Evolutionary conservation across 1,140 invertebrate genomes (phyloP).

Genomic region (Drosophila aff.): DNA sequence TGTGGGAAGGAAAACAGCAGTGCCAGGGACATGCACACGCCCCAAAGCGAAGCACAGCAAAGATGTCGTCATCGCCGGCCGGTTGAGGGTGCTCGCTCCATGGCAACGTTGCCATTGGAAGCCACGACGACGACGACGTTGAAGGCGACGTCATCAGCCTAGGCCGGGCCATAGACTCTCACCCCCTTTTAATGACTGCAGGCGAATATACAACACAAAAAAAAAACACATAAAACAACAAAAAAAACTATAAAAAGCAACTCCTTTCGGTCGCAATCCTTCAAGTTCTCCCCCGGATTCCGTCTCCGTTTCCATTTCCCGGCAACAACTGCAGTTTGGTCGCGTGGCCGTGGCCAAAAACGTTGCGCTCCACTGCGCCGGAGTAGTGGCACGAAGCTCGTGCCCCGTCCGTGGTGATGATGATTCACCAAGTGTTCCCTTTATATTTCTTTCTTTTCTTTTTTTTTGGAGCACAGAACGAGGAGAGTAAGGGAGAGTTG

Average conservation of each 20-base stretch:
- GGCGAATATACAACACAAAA: slow-evolving; percentile 8
- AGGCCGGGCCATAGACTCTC: slow-evolving; percentile 10
- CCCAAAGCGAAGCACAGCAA: slow-evolving; percentile 43
- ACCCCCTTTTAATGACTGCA: slow-evolving; percentile 25
- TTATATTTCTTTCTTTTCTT: not conserved
- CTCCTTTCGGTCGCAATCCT: slow-evolving; percentile 45
- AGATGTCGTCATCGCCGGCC: slow-evolving; percentile 73
- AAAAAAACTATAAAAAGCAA: slow-evolving; percentile 50
- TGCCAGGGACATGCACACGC: slow-evolving; percentile 52
- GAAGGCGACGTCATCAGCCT: slow-evolving; percentile 59
- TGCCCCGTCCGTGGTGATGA: slow-evolving; percentile 14
- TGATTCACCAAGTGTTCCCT: slow-evolving; percentile 45
- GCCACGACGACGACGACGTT: slow-evolving; percentile 32
- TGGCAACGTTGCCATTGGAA: slow-evolving; percentile 55
- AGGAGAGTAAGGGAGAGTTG: not conserved
- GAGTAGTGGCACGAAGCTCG: slow-evolving; percentile 34
- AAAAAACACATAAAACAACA: not conserved
- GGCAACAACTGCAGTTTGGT: slow-evolving; percentile 63
- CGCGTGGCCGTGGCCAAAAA: slow-evolving; percentile 54
- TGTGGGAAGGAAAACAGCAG: slow-evolving; percentile 20
- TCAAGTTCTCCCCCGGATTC: slow-evolving; percentile 24
- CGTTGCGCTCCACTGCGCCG: slow-evolving; percentile 56
- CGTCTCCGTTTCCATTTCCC: slow-evolving; percentile 1
- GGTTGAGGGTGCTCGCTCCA: slow-evolving; percentile 46
- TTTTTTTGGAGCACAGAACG: not conserved